Evolutionary conservation across 2,797 vertebrate genomes (phyloP).

Genomic region (Acipenser oxyrinchus): DNA sequence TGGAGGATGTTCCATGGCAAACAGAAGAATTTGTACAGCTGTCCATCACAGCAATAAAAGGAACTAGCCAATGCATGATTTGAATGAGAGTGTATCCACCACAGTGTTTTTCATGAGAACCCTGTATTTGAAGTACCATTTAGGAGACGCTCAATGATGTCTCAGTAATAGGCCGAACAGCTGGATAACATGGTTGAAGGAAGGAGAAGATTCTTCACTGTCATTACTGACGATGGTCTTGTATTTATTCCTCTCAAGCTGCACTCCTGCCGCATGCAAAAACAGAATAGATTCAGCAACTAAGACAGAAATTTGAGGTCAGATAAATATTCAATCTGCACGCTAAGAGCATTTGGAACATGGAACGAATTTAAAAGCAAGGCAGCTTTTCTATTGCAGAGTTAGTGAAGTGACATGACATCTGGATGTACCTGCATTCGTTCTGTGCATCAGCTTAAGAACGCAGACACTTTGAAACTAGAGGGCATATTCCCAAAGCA

Average conservation of each 20-base stretch:
- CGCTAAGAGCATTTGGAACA: slow-evolving; percentile 31
- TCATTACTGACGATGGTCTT: slow-evolving; percentile 33
- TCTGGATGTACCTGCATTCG: slow-evolving; percentile 21
- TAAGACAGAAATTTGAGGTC: slow-evolving; percentile 28
- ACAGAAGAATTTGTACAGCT: too few relatives aligned
- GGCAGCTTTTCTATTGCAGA: not conserved
- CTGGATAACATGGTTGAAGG: not conserved
- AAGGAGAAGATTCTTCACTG: slow-evolving; percentile 46
- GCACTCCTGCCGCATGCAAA: not conserved
- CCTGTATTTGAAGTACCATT: too few relatives aligned
- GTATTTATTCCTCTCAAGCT: slow-evolving; percentile 7
- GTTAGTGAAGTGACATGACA: slow-evolving; percentile 22
- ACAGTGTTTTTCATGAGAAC: too few relatives aligned
- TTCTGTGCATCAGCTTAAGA: not conserved
- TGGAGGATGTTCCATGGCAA: too few relatives aligned
- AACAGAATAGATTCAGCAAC: slow-evolving; percentile 28
- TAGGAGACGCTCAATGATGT: too few relatives aligned
- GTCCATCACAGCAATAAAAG: too few relatives aligned
- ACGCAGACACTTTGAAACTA: too few relatives aligned
- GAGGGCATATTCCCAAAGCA: too few relatives aligned
- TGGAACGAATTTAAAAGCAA: slow-evolving; percentile 27
- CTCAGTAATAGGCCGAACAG: too few relatives aligned
- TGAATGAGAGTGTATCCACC: too few relatives aligned
- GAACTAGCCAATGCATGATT: too few relatives aligned
- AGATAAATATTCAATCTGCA: slow-evolving; percentile 37